Percentiles rank a stretch among this genome's conserved stretches.
Conservation (phyloP, 2,888 invertebrate genomes). For the Drepanosiphum platanoidis region DNA sequence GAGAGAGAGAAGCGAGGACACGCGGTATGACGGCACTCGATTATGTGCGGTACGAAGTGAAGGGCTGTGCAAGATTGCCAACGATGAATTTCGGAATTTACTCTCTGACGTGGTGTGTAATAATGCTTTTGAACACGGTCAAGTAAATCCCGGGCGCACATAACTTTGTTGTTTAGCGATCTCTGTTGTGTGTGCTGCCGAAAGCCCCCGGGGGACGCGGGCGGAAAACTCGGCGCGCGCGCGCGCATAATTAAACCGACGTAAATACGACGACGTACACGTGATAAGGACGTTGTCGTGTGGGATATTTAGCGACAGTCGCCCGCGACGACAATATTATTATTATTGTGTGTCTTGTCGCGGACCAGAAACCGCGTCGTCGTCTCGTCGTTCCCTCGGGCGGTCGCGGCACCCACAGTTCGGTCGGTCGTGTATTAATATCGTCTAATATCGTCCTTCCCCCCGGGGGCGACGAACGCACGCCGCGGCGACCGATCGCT, state of each 20-base stretch:
- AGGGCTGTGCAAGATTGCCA: constrained; percentile 24
- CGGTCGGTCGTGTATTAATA: no score
- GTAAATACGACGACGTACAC: constrained; percentile 1
- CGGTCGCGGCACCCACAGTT: background rate
- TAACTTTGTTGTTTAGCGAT: constrained; percentile 57
- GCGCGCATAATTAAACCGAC: constrained; percentile 46
- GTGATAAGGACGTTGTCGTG: constrained; percentile 22
- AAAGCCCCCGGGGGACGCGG: constrained; percentile 49
- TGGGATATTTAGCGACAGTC: constrained; percentile 11
- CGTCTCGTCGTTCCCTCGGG: no score
- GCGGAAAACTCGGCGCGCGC: constrained; percentile 8
- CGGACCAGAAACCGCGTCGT: background rate
- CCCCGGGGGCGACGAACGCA: background rate
- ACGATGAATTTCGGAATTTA: constrained; percentile 56
- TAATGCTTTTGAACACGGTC: constrained; percentile 59
- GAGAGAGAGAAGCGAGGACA: no score
- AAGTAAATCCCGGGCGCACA: constrained; percentile 52
- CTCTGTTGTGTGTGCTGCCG: constrained; percentile 24
- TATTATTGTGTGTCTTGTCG: background rate
- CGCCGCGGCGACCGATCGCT: background rate
- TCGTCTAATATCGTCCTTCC: no score
- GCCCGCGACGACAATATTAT: background rate
- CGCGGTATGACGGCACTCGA: background rate
- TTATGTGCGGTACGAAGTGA: background rate
- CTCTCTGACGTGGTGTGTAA: constrained; percentile 20